Evolutionary conservation across 2,888 invertebrate genomes (phyloP).

Genomic region (Linnaemya vulpina): DNA sequence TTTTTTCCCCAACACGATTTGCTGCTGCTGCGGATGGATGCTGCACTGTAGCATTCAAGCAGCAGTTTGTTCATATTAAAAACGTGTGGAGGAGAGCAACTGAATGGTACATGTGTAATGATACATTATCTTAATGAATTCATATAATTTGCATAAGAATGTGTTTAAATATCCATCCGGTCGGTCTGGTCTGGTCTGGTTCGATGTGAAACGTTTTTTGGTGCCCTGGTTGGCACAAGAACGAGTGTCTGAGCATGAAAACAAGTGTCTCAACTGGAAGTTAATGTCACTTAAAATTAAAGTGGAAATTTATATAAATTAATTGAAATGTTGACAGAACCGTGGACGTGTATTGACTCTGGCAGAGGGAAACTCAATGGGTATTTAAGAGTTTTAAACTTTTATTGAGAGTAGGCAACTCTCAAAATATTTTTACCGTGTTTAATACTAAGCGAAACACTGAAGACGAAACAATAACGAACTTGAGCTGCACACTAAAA

Average conservation of each 20-base stretch:
- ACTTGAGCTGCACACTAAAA: too few species aligned
- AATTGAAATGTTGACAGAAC: constrained; percentile 1
- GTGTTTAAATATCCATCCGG: constrained; percentile 36
- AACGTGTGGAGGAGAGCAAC: neutral
- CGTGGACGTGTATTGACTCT: neutral
- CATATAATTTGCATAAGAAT: constrained; percentile 61
- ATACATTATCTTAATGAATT: constrained; percentile 70
- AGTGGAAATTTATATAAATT: constrained; percentile 4
- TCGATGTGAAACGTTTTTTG: constrained; percentile 5
- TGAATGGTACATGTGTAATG: constrained; percentile 28
- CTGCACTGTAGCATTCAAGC: neutral
- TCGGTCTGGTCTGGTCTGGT: constrained; percentile 24
- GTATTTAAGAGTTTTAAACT: neutral
- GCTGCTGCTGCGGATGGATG: neutral
- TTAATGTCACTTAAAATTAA: constrained; percentile 63
- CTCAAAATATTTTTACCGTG: too few species aligned
- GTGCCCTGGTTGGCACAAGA: neutral
- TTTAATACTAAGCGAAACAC: too few species aligned
- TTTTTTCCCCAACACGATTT: constrained; percentile 9
- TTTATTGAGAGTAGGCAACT: too few species aligned
- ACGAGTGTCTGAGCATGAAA: neutral
- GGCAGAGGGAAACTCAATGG: neutral
- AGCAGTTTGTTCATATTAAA: neutral
- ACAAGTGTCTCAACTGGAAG: constrained; percentile 35
- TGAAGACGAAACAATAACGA: too few species aligned